Percentiles rank a stretch among this genome's conserved stretches.
Conservation (phyloP, 2,888 invertebrate species). For the Dynastes grantii region DNA sequence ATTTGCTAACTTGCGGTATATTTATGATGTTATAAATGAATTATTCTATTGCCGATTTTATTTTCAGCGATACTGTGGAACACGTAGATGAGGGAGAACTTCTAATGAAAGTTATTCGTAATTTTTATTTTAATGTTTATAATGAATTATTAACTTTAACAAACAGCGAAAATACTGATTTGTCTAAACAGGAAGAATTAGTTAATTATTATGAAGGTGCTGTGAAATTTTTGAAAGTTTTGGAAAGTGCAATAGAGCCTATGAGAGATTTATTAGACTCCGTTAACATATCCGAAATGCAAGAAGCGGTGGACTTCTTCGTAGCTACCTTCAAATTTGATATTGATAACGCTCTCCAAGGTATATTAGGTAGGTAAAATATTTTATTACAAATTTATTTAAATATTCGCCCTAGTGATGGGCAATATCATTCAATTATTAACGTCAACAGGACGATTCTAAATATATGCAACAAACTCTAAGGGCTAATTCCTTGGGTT, state of each 20-base stretch:
- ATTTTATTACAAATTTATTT: neutral
- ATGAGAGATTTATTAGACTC: constrained; percentile 84
- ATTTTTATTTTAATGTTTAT: constrained; percentile 57
- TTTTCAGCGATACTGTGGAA: constrained; percentile 55
- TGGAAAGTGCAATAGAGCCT: constrained; percentile 74
- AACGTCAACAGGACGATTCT: too few species aligned
- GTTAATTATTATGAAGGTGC: constrained; percentile 81
- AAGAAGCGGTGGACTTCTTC: constrained; percentile 92
- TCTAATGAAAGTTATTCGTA: constrained; percentile 57
- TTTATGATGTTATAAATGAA: neutral
- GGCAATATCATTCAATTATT: too few species aligned
- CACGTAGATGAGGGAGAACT: constrained; percentile 57
- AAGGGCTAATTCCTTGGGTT: too few species aligned
- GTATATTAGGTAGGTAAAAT: constrained; percentile 72
- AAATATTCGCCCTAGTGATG: too few species aligned
- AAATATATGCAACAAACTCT: too few species aligned
- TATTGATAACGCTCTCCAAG: constrained; percentile 81
- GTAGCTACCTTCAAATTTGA: constrained; percentile 86
- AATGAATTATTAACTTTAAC: constrained; percentile 38
- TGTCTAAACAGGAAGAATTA: constrained; percentile 69
- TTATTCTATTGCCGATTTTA: constrained; percentile 1
- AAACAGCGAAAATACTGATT: constrained; percentile 60
- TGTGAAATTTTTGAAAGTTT: constrained; percentile 62
- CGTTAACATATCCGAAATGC: constrained; percentile 83
- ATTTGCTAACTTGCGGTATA: constrained; percentile 53